A percentile compares a stretch with the other conserved stretches of the same genome.
phyloP scores from a whole-genome alignment of 92 coral and sea anemone species.

The Virgularia gustaviana region DNA sequence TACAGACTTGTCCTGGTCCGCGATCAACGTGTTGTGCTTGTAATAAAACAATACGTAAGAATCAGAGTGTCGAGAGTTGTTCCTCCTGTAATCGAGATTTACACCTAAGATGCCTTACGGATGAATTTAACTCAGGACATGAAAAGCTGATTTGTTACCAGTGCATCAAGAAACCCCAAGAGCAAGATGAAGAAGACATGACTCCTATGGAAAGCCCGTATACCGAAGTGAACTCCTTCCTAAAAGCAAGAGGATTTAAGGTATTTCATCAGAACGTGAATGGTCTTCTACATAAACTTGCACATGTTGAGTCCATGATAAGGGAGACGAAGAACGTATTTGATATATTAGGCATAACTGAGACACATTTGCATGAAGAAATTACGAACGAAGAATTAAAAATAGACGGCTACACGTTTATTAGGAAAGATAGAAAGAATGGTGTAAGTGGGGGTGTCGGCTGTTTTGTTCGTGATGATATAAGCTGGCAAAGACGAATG shows the following conservation, averaged over 20 bases:
- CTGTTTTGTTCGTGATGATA: not conserved
- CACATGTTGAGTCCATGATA: not conserved
- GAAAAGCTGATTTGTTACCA: not conserved
- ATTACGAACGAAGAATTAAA: not conserved
- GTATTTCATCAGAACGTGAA: conserved; percentile 7
- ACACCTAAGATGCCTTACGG: not conserved
- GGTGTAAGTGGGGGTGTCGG: conserved; percentile 9
- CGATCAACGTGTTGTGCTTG: not conserved
- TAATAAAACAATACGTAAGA: not conserved
- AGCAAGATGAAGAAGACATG: not conserved
- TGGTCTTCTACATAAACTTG: not conserved
- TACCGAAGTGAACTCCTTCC: not conserved
- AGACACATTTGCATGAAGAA: not conserved
- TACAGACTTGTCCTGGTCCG: not conserved
- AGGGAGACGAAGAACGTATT: not conserved
- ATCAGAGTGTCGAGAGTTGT: not conserved
- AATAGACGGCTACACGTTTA: conserved; percentile 4
- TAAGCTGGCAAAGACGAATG: not conserved
- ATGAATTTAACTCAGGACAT: not conserved
- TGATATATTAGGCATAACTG: not conserved
- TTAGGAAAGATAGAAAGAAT: conserved; percentile 3
- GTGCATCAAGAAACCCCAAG: not conserved
- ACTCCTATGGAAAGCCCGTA: not conserved
- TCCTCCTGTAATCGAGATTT: not conserved
- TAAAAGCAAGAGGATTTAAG: not conserved